Conservation (phyloP, 2,797 vertebrate genomes). For the Cephalopachus bancanus region DNA sequence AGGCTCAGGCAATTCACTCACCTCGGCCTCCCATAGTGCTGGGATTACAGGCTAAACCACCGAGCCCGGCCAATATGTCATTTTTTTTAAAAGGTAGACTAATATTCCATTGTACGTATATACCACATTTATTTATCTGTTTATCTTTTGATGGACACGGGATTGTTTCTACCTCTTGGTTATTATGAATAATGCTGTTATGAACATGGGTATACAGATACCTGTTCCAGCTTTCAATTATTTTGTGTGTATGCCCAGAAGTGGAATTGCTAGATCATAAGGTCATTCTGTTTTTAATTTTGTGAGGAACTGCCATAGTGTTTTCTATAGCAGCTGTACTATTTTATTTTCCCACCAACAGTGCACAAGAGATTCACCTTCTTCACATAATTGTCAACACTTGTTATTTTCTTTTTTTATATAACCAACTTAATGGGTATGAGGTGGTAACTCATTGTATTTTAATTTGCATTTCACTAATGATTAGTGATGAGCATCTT, state of each 20-base stretch:
- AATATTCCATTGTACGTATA: background rate
- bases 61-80: too few relatives aligned
- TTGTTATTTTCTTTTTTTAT: background rate
- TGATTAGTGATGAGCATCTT: background rate
- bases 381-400: background rate
- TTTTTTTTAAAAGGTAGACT: too few relatives aligned
- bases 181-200: background rate
- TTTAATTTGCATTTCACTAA: background rate
- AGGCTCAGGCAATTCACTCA: too few relatives aligned
- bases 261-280: background rate
- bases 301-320: background rate
- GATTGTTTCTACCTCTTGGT: background rate
- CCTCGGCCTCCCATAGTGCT: too few relatives aligned
- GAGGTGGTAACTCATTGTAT: background rate
- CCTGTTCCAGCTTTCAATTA: background rate
- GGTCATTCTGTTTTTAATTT: background rate
- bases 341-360: background rate
- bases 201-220: background rate
- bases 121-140: background rate
- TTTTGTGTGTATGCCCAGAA: background rate
- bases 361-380: background rate
- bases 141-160: background rate
- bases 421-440: background rate
- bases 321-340: background rate
- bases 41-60: too few relatives aligned